These are phyloP conservation scores for Alectura lathami DNA, from an alignment of 2,113 vertebrate genomes.

Conservation along the genomic window DNA sequence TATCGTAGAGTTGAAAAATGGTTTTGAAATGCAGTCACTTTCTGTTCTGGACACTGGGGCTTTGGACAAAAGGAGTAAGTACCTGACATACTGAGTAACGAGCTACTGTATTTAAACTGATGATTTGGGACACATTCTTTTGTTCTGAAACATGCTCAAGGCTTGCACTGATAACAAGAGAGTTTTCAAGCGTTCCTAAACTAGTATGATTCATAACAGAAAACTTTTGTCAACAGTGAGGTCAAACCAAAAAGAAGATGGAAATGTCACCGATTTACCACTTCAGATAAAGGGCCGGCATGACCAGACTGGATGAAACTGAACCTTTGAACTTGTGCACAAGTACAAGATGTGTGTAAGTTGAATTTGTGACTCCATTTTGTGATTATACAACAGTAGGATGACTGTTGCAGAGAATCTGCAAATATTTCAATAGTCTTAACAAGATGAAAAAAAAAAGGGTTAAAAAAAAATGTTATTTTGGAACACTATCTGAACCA, in stretches of 20 bases:
- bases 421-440: background rate
- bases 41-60: background rate
- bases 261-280: background rate
- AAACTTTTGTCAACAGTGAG: background rate
- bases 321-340: fast-evolving
- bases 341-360: background rate
- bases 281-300: background rate
- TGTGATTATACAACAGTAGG: background rate
- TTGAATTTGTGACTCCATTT: background rate
- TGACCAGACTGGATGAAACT: background rate
- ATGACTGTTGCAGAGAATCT: background rate
- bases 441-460: background rate
- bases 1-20: background rate
- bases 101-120: background rate
- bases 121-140: background rate
- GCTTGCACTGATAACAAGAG: background rate
- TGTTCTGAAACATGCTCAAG: background rate
- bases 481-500: background rate
- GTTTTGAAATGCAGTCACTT: background rate
- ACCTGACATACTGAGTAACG: background rate
- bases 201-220: background rate
- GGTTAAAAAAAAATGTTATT: background rate
- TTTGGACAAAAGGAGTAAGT: background rate
- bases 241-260: background rate
- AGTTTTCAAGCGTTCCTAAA: background rate